phyloP scores from a whole-genome alignment of 2,113 vertebrate genomes.

The Passerina amoena region DNA sequence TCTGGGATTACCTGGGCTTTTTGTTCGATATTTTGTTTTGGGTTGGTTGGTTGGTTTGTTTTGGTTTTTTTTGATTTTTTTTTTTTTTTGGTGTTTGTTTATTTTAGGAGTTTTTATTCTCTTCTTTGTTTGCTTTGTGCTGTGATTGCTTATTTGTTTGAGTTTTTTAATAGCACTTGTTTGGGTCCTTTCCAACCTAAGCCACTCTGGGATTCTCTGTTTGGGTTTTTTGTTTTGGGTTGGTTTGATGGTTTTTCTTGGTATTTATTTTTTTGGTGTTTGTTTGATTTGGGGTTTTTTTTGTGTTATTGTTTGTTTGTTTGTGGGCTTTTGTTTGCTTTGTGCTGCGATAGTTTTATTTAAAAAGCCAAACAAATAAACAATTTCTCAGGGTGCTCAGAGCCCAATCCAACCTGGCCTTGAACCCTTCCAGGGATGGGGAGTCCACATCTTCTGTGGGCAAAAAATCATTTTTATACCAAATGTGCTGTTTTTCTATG shows the following conservation, averaged over 20 bases:
- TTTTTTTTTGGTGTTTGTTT: background rate
- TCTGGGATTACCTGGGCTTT: background rate
- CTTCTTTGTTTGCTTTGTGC: background rate
- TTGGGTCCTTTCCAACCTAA: too few relatives aligned
- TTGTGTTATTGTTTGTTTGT: background rate
- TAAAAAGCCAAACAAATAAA: too few relatives aligned
- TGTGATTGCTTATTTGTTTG: too few relatives aligned
- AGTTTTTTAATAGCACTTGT: too few relatives aligned
- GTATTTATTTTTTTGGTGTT: background rate
- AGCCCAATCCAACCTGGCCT: background rate
- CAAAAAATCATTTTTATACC: background rate
- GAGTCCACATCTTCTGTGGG: rapidly evolving
- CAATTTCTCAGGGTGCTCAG: background rate
- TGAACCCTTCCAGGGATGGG: background rate
- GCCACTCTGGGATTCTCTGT: too few relatives aligned
- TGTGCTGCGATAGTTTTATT: background rate
- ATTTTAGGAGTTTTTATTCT: too few relatives aligned
- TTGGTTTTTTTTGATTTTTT: too few relatives aligned
- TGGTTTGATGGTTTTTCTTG: too few relatives aligned
- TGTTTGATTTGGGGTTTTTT: background rate
- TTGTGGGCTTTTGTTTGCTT: background rate
- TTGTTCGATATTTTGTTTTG: too few relatives aligned
- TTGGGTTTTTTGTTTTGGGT: too few relatives aligned
- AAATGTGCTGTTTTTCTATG: background rate
- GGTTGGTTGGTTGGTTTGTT: background rate